Conservation (phyloP, 2,113 vertebrate genomes). For the Pungitius pungitius region DNA sequence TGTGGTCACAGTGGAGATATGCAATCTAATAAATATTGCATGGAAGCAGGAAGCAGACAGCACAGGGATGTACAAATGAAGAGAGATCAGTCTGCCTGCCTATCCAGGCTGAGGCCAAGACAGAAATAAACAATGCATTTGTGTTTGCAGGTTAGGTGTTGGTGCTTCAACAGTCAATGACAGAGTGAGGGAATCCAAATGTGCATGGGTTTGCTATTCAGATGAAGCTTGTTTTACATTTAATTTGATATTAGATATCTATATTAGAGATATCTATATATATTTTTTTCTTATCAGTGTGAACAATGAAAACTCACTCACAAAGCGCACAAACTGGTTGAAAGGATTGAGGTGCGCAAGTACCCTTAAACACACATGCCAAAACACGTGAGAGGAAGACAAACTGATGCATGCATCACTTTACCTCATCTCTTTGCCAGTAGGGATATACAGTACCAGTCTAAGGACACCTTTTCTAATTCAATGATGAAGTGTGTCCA, state of each 20-base stretch:
- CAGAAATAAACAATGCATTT: background rate
- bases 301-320: background rate
- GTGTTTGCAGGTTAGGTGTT: constrained; percentile 5
- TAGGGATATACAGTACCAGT: background rate
- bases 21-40: constrained; percentile 40
- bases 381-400: background rate
- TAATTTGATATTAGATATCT: background rate
- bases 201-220: background rate
- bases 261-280: too few species aligned
- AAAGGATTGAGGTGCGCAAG: constrained; percentile 8
- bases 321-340: background rate
- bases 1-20: constrained; percentile 35
- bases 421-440: background rate
- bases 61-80: constrained; percentile 7
- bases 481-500: too few species aligned
- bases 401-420: background rate
- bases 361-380: background rate
- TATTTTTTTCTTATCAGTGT: background rate
- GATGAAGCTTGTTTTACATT: background rate
- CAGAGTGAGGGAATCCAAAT: background rate
- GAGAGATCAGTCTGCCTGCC: constrained; percentile 13
- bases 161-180: background rate
- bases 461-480: too few species aligned
- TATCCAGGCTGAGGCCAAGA: background rate
- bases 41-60: constrained; percentile 12